Base-by-base conservation (phyloP, 2,113 vertebrate species). In the Peromyscus polionotus region DNA sequence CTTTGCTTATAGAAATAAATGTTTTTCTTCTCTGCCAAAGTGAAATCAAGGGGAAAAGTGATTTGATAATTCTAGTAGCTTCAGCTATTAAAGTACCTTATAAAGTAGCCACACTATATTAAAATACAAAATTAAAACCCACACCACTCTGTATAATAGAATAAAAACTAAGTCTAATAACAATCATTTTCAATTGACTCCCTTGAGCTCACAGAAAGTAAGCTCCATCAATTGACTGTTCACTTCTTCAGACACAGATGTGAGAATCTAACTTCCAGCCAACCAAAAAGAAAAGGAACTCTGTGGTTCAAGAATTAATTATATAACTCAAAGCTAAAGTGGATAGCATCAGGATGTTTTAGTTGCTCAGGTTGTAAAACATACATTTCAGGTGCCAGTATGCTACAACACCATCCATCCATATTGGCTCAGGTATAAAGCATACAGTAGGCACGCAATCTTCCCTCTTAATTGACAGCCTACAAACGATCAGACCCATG, bases 271-370 rank as follows among this genome's bases (percentile, higher is more conserved):
- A 95, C 72, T 13, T 4, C 0, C 31, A 96, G 33, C 26, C 68
- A 94, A 98, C 31, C 13, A 57, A 89, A 90, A 95, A 86, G 9
- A 96, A 97, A 92, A 84, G 48, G 84, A 90, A 95, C 96, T 98
- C 97, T 98, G 98, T 97, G 95, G 96, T 97, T 96, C n/a, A 96
- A 88, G 72, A 98, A 90, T 87, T 93, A 45, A 81, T 95, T 93
- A 94, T 81, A 95, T 97, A 94, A 96, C 97, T 98, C 96, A 92
- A 95, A n/a, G 91, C 93, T 96, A 91, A 96, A 77, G 88, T 81
- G 79, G 97, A 90, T 87, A 98, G 97, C 96, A 97, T 95, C 77
- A 96, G 91, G 91, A 93, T 97, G 75, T 93, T 85, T 54, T 70
- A 95, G 80, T 93, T 59, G 57, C 61, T 95, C 95, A 97, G 75